Conservation (phyloP, 2,797 vertebrate genomes). For the Euthynnus affinis region DNA sequence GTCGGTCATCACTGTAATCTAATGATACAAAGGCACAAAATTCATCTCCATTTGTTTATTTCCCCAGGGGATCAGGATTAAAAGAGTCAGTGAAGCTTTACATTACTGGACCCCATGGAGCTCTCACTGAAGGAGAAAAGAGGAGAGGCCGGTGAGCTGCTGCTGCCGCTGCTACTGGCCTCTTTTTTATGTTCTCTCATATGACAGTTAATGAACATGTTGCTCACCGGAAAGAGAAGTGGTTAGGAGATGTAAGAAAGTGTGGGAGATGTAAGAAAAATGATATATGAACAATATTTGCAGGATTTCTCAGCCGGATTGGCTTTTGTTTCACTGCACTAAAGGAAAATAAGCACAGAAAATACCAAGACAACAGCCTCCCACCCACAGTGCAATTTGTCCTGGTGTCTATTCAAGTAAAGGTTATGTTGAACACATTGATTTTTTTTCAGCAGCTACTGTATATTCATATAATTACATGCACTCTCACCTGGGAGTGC, state of each 20-base stretch:
- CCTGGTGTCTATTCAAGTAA: slow-evolving; percentile 50
- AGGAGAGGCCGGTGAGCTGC: slow-evolving; percentile 29
- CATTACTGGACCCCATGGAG: slow-evolving; percentile 54
- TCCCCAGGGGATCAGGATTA: slow-evolving; percentile 61
- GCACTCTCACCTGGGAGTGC: slow-evolving; percentile 36
- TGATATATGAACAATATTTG: slow-evolving; percentile 56
- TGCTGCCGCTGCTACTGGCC: background rate
- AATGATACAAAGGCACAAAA: slow-evolving; percentile 68
- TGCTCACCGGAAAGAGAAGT: slow-evolving; percentile 19
- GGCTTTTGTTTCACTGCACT: slow-evolving; percentile 42
- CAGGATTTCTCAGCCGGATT: slow-evolving; percentile 45
- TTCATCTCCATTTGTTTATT: slow-evolving; percentile 75
- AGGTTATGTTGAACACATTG: slow-evolving; percentile 50
- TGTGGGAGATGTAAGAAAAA: slow-evolving; percentile 27
- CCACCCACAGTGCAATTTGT: slow-evolving; percentile 45
- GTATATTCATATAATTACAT: slow-evolving; percentile 43
- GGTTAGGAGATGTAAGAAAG: slow-evolving; percentile 22
- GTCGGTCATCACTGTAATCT: slow-evolving; percentile 69
- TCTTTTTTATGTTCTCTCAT: slow-evolving; percentile 25
- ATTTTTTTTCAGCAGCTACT: slow-evolving; percentile 16
- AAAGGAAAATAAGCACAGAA: slow-evolving; percentile 32
- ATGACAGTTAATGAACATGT: slow-evolving; percentile 58
- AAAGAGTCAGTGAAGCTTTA: slow-evolving; percentile 63
- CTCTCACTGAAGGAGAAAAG: slow-evolving; percentile 13
- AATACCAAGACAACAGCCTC: slow-evolving; percentile 19